A percentile compares a stretch with the other conserved stretches of the same genome.
Evolutionary conservation across 2,113 vertebrate genomes (phyloP).

Genomic region (Odobenus rosmarus): DNA sequence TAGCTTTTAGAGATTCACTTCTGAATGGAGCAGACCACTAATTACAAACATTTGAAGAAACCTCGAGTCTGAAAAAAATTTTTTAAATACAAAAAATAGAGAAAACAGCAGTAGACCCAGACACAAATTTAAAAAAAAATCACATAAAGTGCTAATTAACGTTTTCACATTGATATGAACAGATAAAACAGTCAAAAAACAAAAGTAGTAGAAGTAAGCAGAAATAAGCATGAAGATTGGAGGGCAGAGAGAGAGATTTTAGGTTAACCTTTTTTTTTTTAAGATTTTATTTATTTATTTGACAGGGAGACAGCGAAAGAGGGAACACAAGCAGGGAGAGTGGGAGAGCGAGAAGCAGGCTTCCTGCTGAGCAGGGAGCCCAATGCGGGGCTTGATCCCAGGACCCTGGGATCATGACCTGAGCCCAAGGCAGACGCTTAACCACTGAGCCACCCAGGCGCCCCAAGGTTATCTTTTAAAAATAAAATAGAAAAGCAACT

Average conservation of each 20-base stretch:
- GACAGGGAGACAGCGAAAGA: no score
- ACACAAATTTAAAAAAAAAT: background rate
- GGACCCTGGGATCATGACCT: no score
- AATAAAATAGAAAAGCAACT: background rate
- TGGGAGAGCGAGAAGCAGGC: no score
- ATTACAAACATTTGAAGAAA: background rate
- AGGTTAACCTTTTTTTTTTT: background rate
- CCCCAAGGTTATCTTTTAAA: background rate
- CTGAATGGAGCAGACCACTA: background rate
- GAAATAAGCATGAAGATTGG: background rate
- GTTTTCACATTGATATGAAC: background rate
- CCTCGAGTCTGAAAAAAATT: background rate
- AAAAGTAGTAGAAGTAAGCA: background rate
- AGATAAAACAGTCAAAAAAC: background rate
- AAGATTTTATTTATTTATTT: no score
- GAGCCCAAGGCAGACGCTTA: no score
- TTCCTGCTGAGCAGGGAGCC: no score
- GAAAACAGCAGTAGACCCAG: background rate
- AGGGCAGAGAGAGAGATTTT: background rate
- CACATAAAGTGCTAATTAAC: background rate
- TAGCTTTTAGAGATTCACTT: background rate
- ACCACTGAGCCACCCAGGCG: no score
- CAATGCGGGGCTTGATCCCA: no score
- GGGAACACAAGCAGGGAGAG: no score
- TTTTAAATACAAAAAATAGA: background rate